Base-by-base conservation (phyloP, 2,113 vertebrate genomes). In the Atrichornis clamosus region DNA sequence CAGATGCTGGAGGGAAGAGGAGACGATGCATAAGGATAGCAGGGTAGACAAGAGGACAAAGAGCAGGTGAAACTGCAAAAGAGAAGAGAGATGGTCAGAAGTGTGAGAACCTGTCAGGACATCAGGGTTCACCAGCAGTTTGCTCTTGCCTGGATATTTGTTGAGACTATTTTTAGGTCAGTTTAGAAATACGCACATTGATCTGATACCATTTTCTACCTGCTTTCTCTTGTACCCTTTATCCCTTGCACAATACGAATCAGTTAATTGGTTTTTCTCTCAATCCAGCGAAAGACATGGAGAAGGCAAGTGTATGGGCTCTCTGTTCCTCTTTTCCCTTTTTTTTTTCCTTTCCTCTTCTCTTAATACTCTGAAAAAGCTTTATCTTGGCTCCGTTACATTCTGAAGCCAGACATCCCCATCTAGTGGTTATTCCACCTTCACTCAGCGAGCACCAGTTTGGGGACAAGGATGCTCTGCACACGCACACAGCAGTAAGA, bases 371-470 rank as follows among this genome's bases (percentile, higher is more conserved):
- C 30, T 69, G 72, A 7, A 39, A 62, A 80, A 33, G 15, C 56
- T 55, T 37, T 59, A 9, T 44, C 26, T 60, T 30, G 32, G 1
- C 13, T 86, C 52, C 84, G 33, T 46, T 47, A 35, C 33, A 3
- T 86, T 81, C 10, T 68, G 89, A 82, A 84, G 84, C 68, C 90
- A 77, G 93, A 97, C n/a, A 95, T 75, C 96, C 69, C 98, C 98
- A 97, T 95, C 97, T 98, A 97, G 97, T 94, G 98, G 96, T 74
- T 74, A 33, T 89, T 90, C 41, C 6, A 6, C 27, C 30, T 63
- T 76, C 63, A 2, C 55, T 82, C 44, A 15, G 47, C 1, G 1
- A 37, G 33, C 49, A 11, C 37, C 22, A 5, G 11, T 28, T 2
- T 16, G 46, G 28, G 28, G 20, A 44, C 32, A 14, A 49, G n/a